A percentile compares a stretch with the other conserved stretches of the same genome.
phyloP scores from a whole-genome alignment of 2,113 vertebrate species.

The Hydrochoerus hydrochaeris region DNA sequence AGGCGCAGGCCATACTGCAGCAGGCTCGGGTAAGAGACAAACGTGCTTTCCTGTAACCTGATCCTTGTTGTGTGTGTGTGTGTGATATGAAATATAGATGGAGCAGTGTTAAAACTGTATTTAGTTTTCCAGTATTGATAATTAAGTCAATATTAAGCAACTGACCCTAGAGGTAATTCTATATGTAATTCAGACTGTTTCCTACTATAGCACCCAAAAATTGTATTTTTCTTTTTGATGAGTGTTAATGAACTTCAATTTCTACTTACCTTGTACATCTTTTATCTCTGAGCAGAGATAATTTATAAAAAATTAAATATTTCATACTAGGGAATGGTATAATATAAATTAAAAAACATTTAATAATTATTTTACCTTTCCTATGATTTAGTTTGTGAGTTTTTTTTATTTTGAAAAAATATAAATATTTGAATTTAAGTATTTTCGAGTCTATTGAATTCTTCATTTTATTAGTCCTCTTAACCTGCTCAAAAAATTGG shows the following conservation, averaged over 20 bases:
- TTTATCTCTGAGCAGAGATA: background rate
- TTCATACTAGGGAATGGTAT: background rate
- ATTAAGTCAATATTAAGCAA: constrained; percentile 12
- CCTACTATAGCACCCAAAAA: background rate
- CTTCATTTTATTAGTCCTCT: constrained; percentile 38
- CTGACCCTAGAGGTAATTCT: background rate
- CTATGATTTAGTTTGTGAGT: background rate
- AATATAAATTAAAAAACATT: background rate
- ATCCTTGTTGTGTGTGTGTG: background rate
- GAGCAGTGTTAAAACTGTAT: background rate
- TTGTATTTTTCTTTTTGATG: background rate
- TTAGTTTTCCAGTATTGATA: background rate
- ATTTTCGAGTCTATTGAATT: background rate
- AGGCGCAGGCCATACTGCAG: constrained; percentile 98
- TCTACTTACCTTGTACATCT: background rate
- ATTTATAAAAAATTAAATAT: background rate
- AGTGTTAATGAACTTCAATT: background rate
- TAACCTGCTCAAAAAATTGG: constrained; percentile 48
- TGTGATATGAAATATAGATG: background rate
- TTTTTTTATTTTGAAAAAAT: constrained; percentile 3
- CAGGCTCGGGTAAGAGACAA: constrained; percentile 94
- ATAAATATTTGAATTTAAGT: constrained; percentile 49
- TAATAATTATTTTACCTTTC: background rate
- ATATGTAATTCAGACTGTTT: background rate
- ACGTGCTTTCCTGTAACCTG: accelerated